These are phyloP conservation scores for Trichogramma dendrolimi DNA, from an alignment of 2,888 invertebrate species.

Conservation along the genomic window DNA sequence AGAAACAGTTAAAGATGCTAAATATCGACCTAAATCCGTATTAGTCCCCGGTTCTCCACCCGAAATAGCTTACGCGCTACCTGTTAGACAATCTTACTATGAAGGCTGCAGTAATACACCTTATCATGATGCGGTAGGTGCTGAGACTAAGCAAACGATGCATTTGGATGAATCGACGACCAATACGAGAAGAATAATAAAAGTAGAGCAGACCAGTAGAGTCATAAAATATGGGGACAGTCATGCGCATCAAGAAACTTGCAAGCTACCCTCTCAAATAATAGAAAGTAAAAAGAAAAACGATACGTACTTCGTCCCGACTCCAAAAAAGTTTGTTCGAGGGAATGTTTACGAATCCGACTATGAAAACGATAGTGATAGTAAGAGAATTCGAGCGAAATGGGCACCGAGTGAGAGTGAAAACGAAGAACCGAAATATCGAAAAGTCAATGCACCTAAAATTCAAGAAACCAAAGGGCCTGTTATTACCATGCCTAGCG, in stretches of 20 bases:
- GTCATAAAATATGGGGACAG: conserved; percentile 64
- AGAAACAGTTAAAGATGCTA: conserved; percentile 30
- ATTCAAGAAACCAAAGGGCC: conserved; percentile 52
- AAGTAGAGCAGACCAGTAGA: conserved; percentile 66
- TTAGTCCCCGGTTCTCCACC: conserved; percentile 60
- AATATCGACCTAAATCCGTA: conserved; percentile 46
- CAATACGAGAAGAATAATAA: conserved; percentile 62
- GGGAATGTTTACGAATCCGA: conserved; percentile 67
- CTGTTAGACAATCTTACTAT: conserved; percentile 55
- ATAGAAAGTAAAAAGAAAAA: conserved; percentile 29
- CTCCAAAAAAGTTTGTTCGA: conserved; percentile 63
- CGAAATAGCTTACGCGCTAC: conserved; percentile 56
- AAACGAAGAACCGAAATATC: conserved; percentile 58
- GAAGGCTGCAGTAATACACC: conserved; percentile 57
- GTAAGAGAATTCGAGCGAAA: conserved; percentile 59
- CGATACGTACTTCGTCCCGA: conserved; percentile 49
- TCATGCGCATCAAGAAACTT: conserved; percentile 15
- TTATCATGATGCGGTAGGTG: conserved; percentile 61
- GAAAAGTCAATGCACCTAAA: conserved; percentile 60
- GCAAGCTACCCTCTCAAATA: conserved; percentile 31
- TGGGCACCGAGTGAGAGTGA: conserved; percentile 64
- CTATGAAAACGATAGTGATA: conserved; percentile 67
- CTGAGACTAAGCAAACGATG: conserved; percentile 67
- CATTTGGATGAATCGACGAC: conserved; percentile 69
- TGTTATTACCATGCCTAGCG: conserved; percentile 51